Conservation (phyloP, 2,113 vertebrate genomes). For the Campylomormyrus tamandua region DNA sequence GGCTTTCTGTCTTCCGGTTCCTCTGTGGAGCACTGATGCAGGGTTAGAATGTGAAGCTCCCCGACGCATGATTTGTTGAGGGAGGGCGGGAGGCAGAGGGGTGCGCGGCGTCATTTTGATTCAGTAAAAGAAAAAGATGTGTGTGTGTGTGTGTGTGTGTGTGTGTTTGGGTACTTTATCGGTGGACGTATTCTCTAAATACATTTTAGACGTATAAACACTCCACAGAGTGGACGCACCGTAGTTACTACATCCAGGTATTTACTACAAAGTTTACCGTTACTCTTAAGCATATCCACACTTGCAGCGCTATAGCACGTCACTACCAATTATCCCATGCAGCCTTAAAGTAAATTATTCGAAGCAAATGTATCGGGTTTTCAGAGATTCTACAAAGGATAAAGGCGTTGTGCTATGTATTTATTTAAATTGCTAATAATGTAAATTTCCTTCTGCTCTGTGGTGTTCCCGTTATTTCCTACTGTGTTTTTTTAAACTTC, state of each 20-base stretch:
- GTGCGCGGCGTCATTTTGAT: conserved; percentile 35
- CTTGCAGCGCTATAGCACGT: conserved; percentile 59
- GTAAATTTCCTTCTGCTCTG: conserved; percentile 47
- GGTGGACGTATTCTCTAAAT: conserved; percentile 21
- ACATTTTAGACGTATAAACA: conserved; percentile 26
- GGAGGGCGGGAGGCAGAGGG: conserved; percentile 38
- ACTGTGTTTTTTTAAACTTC: conserved; percentile 38
- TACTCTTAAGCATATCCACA: conserved; percentile 50
- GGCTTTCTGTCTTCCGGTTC: conserved; percentile 48
- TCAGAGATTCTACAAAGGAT: conserved; percentile 52
- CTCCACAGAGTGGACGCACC: conserved; percentile 48
- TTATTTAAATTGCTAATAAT: conserved; percentile 43
- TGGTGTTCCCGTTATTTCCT: conserved; percentile 23
- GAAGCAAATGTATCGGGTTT: conserved; percentile 52
- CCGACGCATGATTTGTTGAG: conserved; percentile 38
- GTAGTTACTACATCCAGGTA: conserved; percentile 59
- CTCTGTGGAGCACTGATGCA: conserved; percentile 47
- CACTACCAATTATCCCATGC: conserved; percentile 71
- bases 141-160: not conserved
- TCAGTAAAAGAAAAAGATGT: conserved; percentile 27
- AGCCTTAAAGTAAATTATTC: conserved; percentile 55
- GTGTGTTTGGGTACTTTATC: not conserved
- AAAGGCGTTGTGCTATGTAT: conserved; percentile 44
- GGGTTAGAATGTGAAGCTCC: conserved; percentile 33
- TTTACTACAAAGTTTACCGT: conserved; percentile 50